Conservation (phyloP, 2,113 vertebrate species). For the Xiphias gladius region DNA sequence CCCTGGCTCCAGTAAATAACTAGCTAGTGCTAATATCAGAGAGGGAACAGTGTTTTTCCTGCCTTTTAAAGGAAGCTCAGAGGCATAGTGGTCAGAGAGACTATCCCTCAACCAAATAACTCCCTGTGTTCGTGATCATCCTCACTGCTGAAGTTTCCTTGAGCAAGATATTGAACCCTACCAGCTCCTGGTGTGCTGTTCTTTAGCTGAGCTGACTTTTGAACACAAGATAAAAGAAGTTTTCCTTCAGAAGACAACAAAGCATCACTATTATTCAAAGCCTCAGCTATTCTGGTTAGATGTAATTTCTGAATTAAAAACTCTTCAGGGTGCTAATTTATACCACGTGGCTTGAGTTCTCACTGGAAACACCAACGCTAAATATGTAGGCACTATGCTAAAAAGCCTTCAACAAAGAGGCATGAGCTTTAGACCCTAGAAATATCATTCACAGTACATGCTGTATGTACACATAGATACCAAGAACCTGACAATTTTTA, state of each 20-base stretch:
- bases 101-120: slow-evolving; percentile 36
- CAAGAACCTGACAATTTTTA: too few species aligned
- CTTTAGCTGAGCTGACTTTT: neutral
- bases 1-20: slow-evolving; percentile 68
- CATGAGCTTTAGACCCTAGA: neutral
- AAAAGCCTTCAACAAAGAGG: neutral
- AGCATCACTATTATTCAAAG: neutral
- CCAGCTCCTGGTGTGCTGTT: neutral
- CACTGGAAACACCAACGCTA: neutral
- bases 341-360: neutral
- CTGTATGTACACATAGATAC: too few species aligned
- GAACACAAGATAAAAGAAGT: slow-evolving; percentile 4
- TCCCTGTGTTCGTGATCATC: slow-evolving; percentile 36
- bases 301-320: neutral
- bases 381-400: neutral
- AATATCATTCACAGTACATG: neutral
- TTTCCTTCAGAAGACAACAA: neutral
- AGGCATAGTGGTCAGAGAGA: slow-evolving; percentile 44
- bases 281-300: neutral
- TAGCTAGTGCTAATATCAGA: slow-evolving; percentile 63
- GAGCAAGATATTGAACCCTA: slow-evolving; percentile 16
- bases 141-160: slow-evolving; percentile 22
- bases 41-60: slow-evolving; percentile 27
- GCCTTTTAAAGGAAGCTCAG: slow-evolving; percentile 35
- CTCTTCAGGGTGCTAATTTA: neutral